Evolutionary conservation across 2,888 invertebrate species (phyloP).

Genomic region (Diarsia brunnea): DNA sequence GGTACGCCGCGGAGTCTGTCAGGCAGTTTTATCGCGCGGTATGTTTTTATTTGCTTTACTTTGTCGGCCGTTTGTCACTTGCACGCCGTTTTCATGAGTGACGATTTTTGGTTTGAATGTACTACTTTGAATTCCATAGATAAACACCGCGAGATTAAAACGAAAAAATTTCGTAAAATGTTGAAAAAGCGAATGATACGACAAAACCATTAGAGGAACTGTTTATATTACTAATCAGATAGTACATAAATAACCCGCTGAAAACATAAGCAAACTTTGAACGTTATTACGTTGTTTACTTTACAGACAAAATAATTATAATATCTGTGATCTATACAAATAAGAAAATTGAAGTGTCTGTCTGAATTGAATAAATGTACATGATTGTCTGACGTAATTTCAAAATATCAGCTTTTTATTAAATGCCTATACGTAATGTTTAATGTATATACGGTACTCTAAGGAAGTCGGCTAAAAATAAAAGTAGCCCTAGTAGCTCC

Average conservation of each 20-base stretch:
- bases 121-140: neutral
- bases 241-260: neutral
- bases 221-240: neutral
- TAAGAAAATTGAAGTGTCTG: too few species aligned
- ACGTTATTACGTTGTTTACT: neutral
- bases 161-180: neutral
- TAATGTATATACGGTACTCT: too few species aligned
- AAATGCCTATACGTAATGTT: too few species aligned
- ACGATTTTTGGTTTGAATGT: constrained; percentile 21
- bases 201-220: neutral
- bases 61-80: constrained; percentile 46
- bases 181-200: neutral
- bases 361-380: too few species aligned
- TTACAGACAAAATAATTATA: neutral
- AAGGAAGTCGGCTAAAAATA: too few species aligned
- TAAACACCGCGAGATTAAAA: neutral
- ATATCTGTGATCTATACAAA: neutral
- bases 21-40: constrained; percentile 40
- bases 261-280: neutral
- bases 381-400: too few species aligned
- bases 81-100: constrained; percentile 38
- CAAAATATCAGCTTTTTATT: too few species aligned
- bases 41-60: constrained; percentile 46
- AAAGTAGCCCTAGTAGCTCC: too few species aligned
- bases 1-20: constrained; percentile 10